Evolutionary conservation across 2,113 vertebrate genomes (phyloP), one percentile per base, ranked within the genome.

Genomic region (Phalacrocorax aristotelis): DNA sequence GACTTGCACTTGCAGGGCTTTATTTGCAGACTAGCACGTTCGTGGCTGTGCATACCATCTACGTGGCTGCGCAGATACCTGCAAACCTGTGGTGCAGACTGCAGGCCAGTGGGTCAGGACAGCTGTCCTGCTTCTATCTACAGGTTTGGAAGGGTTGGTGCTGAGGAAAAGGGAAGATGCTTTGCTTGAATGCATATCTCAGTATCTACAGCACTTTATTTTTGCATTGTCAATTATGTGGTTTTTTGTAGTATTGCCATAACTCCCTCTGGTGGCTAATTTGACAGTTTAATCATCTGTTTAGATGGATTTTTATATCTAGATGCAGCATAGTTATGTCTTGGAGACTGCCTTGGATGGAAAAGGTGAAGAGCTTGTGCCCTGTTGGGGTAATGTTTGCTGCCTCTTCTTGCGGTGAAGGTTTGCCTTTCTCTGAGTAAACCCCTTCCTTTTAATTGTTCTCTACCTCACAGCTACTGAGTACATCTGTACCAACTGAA

Each of bases 221-320:
- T 89, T 92, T 70, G 16, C 3, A 2, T 38, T 75, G 26, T 88
- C 40, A 79, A 79, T 88, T 83, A 74, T 66, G 21, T 26, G 44
- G 2, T 10, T 42, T 25, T 71, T 69, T 68, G 44, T 79, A 70
- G 44, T 66, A 91, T 89, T 94, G 44, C 68, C 11, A 0, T 91
- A 79, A 83, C 94, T 94, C 92, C 95, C 87, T 97, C 96, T 95
- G 88, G 76, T 95, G 91, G 93, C 42, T 93, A 40, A 90, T 86
- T 66, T 75, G 68, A 20, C 75, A 55, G 32, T 42, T 89, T 54
- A 93, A 36, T 48, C 9, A 23, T 87, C 34, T 52, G 21, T 46
- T 84, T 76, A 75, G 76, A 89, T 82, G 68, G 55, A 54, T 64
- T 92, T 92, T 89, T 87, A 2, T 30, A 42, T 38, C 16, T 60